phyloP scores from a whole-genome alignment of 2,888 invertebrate genomes.

The Xanthostigma xanthostigma region DNA sequence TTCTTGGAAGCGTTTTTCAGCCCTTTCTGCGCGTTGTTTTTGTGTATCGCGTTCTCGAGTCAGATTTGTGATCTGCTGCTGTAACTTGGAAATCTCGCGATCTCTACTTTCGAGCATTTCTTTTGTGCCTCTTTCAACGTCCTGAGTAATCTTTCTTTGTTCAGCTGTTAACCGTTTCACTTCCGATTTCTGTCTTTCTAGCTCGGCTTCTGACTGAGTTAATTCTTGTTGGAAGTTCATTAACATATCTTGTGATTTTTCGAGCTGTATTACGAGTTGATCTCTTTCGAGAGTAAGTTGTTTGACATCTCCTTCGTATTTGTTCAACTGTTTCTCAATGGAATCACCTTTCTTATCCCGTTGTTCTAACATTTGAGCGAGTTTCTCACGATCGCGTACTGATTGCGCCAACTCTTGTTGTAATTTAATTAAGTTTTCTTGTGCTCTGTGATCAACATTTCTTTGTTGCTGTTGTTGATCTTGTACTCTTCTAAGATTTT shows the following conservation, averaged over 20 bases:
- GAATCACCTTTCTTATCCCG: conserved; percentile 66
- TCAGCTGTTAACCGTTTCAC: conserved; percentile 57
- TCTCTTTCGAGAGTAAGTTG: conserved; percentile 75
- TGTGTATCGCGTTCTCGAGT: conserved; percentile 49
- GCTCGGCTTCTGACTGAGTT: conserved; percentile 66
- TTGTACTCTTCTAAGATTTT: conserved; percentile 44
- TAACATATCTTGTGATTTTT: conserved; percentile 85
- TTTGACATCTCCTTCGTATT: conserved; percentile 71
- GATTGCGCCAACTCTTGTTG: conserved; percentile 60
- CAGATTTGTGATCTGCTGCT: conserved; percentile 48
- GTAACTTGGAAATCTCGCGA: conserved; percentile 51
- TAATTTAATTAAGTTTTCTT: conserved; percentile 54
- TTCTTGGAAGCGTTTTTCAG: conserved; percentile 62
- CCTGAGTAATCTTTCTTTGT: conserved; percentile 53
- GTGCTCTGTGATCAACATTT: conserved; percentile 49
- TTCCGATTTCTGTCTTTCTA: conserved; percentile 68
- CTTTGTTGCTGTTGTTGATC: conserved; percentile 49
- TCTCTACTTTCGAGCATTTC: conserved; percentile 55
- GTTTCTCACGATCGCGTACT: conserved; percentile 59
- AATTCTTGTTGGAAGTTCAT: conserved; percentile 87
- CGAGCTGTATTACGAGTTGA: conserved; percentile 75
- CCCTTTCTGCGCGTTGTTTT: conserved; percentile 53
- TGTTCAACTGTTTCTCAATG: conserved; percentile 71
- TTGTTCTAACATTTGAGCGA: conserved; percentile 61
- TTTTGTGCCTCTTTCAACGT: conserved; percentile 53